Percentiles rank a stretch among this genome's conserved stretches.
Evolutionary conservation across 1,140 invertebrate genomes (phyloP).

Genomic region (Pseudomyrmex flavicornis): DNA sequence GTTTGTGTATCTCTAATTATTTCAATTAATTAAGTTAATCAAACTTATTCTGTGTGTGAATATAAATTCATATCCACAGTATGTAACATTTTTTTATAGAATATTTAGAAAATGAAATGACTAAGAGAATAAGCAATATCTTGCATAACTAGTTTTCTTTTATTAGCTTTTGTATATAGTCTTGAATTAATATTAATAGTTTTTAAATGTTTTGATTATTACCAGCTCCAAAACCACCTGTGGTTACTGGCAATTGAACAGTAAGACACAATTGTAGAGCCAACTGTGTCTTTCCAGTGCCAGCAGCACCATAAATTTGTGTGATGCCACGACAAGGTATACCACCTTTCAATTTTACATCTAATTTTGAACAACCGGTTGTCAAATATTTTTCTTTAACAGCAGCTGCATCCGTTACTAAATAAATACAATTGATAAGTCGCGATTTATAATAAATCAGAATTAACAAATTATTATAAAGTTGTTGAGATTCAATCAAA

Average conservation of each 20-base stretch:
- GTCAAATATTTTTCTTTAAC: conserved; percentile 82
- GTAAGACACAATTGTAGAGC: conserved; percentile 90
- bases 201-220: conserved; percentile 47
- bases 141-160: too few species aligned
- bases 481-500: background rate
- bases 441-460: background rate
- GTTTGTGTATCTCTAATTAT: background rate
- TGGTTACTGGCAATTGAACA: conserved; percentile 85
- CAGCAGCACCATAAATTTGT: conserved; percentile 93
- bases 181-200: background rate
- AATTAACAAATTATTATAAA: background rate
- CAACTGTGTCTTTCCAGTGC: conserved; percentile 94
- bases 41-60: too few species aligned
- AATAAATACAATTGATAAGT: background rate
- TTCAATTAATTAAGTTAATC: too few species aligned
- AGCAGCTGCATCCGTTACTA: conserved; percentile 25
- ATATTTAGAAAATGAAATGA: conserved; percentile 24
- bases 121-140: background rate
- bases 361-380: conserved; percentile 88
- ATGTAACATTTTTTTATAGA: background rate
- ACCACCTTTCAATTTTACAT: conserved; percentile 89
- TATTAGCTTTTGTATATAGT: too few species aligned
- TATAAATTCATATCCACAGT: background rate
- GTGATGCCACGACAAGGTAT: conserved; percentile 90
- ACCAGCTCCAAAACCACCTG: conserved; percentile 85